Conservation (phyloP, 2,797 vertebrate species). For the Pseudochirops corinnae region DNA sequence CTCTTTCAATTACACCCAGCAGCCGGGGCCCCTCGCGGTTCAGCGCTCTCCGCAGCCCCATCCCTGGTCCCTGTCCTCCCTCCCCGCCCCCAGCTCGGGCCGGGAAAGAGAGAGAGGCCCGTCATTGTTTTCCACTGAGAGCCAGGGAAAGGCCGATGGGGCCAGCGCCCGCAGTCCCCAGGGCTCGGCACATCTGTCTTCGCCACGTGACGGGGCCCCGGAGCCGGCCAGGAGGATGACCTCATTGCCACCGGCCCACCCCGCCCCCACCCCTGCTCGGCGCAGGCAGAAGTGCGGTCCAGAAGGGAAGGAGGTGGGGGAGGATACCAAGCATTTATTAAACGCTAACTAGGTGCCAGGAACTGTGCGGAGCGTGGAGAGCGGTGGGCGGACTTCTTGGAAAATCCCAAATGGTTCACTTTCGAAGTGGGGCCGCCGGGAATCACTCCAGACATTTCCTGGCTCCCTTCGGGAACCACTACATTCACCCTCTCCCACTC, state of each 20-base stretch:
- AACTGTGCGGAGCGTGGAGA: background rate
- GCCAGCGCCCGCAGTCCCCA: background rate
- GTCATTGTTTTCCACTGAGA: background rate
- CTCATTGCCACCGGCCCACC: background rate
- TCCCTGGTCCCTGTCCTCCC: background rate
- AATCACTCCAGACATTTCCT: constrained; percentile 67
- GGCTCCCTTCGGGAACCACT: background rate
- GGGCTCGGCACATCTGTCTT: background rate
- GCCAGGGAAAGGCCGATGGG: background rate
- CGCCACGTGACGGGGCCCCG: constrained; percentile 8
- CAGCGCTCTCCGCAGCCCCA: background rate
- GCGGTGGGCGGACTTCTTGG: constrained; percentile 62
- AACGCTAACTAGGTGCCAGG: background rate
- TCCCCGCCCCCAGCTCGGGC: background rate
- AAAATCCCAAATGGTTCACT: constrained; percentile 79
- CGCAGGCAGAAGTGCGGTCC: background rate
- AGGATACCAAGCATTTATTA: background rate
- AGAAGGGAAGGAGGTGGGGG: background rate
- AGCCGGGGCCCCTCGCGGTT: no score
- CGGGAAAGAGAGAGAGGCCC: background rate
- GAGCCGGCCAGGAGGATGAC: constrained; percentile 4
- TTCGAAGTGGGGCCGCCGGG: constrained; percentile 62
- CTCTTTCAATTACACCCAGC: background rate
- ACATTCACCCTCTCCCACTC: background rate
- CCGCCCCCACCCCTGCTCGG: background rate